Conservation (phyloP, 1,140 invertebrate species). For the Tachypleus tridentatus region DNA sequence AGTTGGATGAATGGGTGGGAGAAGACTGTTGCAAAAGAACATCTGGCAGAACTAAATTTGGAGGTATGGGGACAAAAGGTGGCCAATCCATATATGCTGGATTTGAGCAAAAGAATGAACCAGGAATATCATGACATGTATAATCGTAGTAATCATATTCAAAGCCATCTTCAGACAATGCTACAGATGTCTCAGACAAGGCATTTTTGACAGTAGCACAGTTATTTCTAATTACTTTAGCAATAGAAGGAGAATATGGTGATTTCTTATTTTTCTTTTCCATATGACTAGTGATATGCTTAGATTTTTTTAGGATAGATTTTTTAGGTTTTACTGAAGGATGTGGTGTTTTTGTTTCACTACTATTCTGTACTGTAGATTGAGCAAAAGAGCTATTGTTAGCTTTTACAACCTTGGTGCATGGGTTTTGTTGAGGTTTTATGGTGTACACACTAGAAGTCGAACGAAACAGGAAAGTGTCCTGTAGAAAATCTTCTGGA, state of each 20-base stretch:
- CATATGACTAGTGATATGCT: no score
- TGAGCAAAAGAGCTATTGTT: no score
- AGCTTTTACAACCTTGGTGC: no score
- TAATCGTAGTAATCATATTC: constrained; percentile 25
- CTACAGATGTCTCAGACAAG: constrained; percentile 16
- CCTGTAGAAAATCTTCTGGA: constrained; percentile 20
- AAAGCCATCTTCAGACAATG: constrained; percentile 20
- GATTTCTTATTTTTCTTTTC: no score
- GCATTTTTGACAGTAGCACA: neutral
- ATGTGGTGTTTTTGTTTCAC: no score
- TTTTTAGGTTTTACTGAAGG: no score
- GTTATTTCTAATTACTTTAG: no score
- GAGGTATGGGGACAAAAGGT: constrained; percentile 18
- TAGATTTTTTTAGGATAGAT: no score
- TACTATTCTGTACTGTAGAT: no score
- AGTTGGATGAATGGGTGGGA: neutral
- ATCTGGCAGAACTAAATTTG: constrained; percentile 7
- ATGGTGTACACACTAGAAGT: neutral
- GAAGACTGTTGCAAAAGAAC: constrained; percentile 16
- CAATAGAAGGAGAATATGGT: no score
- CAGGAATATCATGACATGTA: constrained; percentile 20
- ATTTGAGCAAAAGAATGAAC: constrained; percentile 21
- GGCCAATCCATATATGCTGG: constrained; percentile 16
- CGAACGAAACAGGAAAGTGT: constrained; percentile 16
- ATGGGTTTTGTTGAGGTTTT: no score